Base-by-base conservation (phyloP, 1,140 invertebrate genomes). In the Caenorhabditis brenneri region DNA sequence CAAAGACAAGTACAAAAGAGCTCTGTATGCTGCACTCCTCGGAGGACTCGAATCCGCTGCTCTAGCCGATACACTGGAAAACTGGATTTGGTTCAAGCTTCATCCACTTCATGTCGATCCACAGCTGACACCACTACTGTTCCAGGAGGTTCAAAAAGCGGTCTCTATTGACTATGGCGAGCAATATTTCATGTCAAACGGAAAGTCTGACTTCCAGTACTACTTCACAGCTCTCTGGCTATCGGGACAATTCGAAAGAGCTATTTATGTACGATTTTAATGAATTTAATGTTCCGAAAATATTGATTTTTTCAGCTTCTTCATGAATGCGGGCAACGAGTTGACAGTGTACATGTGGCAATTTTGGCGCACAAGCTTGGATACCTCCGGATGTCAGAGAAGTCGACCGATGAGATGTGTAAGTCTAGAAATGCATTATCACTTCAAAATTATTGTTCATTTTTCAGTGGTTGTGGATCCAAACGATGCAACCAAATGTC, bases 161-260 rank as follows among this genome's bases (percentile, higher is more conserved):
- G 82, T 90, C 27, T 86, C 88, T 29, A 69, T 86, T 39, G 89
- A 90, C 42, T 89, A 81, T 51, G 89, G 88, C 22, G 89, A 90
- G 82, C 78, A 85, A 7, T 90, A 91, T 46, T 90, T 90, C 78
- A 86, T 90, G 65, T 46, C 29, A 31, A 49, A 65, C 46, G 84
- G 82, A 16, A 74, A 86, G n/a, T 84, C 87, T 10, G 84, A 85
- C 31, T 85, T 48, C 55, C 49, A 84, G 22, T 58, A 89, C 16
- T 90, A 87, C 74, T 90, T 88, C 58, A 86, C 90, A 24, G 90
- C 86, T 55, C 88, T 90, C 15, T 79, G 87, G 81, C 86, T 90
- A 1, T 88, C 90, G 24, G 89, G 89, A 15, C 89, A 90, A 79
- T 84, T 90, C 19, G 89, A 90, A 81, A 46, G 88, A 31, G 89